phyloP scores from a whole-genome alignment of 2,888 invertebrate genomes.

The Ptychoptera contaminata region DNA sequence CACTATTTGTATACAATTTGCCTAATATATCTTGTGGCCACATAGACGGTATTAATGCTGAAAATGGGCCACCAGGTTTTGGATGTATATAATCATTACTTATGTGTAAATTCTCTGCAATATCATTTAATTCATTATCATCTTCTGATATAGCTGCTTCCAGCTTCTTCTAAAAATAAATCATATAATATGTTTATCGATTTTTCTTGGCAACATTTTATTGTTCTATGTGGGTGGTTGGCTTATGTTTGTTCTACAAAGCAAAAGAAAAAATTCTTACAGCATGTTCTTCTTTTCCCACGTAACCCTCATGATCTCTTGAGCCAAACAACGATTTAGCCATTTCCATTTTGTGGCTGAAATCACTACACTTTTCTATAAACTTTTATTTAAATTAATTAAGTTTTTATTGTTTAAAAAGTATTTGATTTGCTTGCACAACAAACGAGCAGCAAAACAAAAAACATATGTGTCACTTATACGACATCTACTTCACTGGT shows the following conservation, averaged over 20 bases:
- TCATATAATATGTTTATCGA: not conserved
- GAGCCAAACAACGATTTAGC: slow-evolving; percentile 81
- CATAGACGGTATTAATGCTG: slow-evolving; percentile 89
- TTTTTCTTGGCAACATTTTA: not conserved
- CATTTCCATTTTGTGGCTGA: slow-evolving; percentile 59
- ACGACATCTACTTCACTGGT: too few relatives aligned
- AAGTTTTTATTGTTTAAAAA: too few relatives aligned
- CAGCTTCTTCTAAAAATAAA: slow-evolving; percentile 33
- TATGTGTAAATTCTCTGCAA: slow-evolving; percentile 51
- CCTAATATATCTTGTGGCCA: slow-evolving; percentile 89
- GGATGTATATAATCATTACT: slow-evolving; percentile 52
- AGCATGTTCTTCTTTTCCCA: slow-evolving; percentile 67
- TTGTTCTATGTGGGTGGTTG: not conserved
- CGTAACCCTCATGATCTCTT: slow-evolving; percentile 78
- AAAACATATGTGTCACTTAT: too few relatives aligned
- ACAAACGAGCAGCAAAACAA: too few relatives aligned
- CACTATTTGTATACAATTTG: slow-evolving; percentile 76
- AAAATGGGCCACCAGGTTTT: slow-evolving; percentile 80
- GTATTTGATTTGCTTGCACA: too few relatives aligned
- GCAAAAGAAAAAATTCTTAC: slow-evolving; percentile 30
- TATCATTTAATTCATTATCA: slow-evolving; percentile 46
- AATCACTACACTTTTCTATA: too few relatives aligned
- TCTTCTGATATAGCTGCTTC: slow-evolving; percentile 73
- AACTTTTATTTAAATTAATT: too few relatives aligned
- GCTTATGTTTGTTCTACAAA: not conserved